Evolutionary conservation across 2,888 invertebrate genomes (phyloP).

Genomic region (Pasiphila rectangulata): DNA sequence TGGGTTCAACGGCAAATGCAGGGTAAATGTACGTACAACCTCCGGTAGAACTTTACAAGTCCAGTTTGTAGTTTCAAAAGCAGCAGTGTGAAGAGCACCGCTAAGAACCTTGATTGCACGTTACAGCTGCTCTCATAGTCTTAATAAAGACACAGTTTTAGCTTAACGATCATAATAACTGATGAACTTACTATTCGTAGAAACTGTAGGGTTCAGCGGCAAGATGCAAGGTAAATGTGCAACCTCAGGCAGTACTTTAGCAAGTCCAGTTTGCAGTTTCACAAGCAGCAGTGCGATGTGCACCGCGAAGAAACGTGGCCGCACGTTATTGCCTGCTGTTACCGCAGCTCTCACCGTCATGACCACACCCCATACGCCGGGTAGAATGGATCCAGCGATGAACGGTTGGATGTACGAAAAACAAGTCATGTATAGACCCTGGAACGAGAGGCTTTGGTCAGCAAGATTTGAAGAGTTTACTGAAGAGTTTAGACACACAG

Average conservation of each 20-base stretch:
- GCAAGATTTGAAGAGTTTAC: too few relatives aligned
- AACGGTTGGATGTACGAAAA: conserved; percentile 84
- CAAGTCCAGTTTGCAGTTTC: conserved; percentile 83
- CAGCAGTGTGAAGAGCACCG: too few relatives aligned
- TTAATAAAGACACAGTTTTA: too few relatives aligned
- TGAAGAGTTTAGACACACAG: too few relatives aligned
- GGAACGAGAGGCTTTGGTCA: conserved; percentile 9
- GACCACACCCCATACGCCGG: conserved; percentile 85
- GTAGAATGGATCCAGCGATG: conserved; percentile 82
- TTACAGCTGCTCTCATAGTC: too few relatives aligned
- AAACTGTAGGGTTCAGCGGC: conserved; percentile 83
- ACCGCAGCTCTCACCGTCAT: conserved; percentile 79
- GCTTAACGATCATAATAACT: too few relatives aligned
- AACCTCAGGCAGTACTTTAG: conserved; percentile 78
- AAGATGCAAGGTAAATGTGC: conserved; percentile 82
- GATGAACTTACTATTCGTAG: conserved; percentile 82
- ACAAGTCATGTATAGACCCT: conserved; percentile 30
- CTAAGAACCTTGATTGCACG: too few relatives aligned
- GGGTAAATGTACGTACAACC: too few relatives aligned
- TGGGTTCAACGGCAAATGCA: too few relatives aligned
- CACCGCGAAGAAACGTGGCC: conserved; percentile 78
- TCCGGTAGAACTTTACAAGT: too few relatives aligned
- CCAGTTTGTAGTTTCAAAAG: too few relatives aligned
- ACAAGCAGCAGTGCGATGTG: conserved; percentile 85
- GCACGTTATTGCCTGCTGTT: conserved; percentile 66